Evolutionary conservation across 2,888 invertebrate genomes (phyloP).

Genomic region (Loripinus fragilis): DNA sequence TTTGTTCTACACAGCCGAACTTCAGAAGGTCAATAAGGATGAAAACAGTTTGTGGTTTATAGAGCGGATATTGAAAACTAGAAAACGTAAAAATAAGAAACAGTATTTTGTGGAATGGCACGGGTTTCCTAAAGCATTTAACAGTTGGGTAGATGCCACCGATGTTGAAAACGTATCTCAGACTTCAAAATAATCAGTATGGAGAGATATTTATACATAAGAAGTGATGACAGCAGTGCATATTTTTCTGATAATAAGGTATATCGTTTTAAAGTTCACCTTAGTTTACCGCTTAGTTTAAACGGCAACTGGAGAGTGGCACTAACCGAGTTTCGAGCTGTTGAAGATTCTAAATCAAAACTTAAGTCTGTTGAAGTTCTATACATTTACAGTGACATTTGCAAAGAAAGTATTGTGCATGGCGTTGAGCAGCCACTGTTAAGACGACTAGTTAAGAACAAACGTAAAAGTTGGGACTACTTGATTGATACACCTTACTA

Average conservation of each 20-base stretch:
- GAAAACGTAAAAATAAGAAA: constrained; percentile 37
- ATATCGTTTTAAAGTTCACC: constrained; percentile 18
- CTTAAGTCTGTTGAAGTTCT: neutral
- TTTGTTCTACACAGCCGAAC: constrained; percentile 39
- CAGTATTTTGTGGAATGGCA: constrained; percentile 50
- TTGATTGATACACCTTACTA: constrained; percentile 14
- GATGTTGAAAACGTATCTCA: constrained; percentile 37
- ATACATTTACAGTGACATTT: constrained; percentile 23
- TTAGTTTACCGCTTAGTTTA: constrained; percentile 2
- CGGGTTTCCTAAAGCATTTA: constrained; percentile 45
- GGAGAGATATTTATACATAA: constrained; percentile 24
- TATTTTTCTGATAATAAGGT: constrained; percentile 29
- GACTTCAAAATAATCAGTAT: constrained; percentile 19
- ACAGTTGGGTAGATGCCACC: constrained; percentile 47
- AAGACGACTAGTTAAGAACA: neutral
- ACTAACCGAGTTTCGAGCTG: constrained; percentile 15
- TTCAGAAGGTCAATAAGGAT: constrained; percentile 53
- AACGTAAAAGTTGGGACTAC: constrained; percentile 2
- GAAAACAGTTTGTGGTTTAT: constrained; percentile 58
- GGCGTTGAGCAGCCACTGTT: constrained; percentile 26
- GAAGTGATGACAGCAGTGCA: constrained; percentile 22
- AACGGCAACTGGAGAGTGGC: constrained; percentile 23
- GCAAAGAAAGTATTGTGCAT: constrained; percentile 26
- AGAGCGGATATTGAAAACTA: constrained; percentile 42
- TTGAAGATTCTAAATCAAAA: neutral